Conservation (phyloP, 2,888 invertebrate species). For the Chaetoderma sp. region DNA sequence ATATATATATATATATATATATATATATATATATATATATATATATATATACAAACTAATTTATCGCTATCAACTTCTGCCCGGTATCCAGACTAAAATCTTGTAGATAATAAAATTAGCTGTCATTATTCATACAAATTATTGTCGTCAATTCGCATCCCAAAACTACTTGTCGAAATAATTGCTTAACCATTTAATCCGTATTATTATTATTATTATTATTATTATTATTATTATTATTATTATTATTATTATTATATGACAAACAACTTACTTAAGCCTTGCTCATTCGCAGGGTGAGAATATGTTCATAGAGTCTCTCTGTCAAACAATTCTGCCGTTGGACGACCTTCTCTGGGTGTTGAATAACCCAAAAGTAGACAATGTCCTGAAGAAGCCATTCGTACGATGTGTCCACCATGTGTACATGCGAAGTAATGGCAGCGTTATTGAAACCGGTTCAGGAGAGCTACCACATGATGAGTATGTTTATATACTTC, state of each 20-base stretch:
- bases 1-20: no score
- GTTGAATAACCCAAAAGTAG: constrained; percentile 62
- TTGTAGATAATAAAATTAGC: no score
- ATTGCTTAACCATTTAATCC: no score
- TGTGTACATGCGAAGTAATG: constrained; percentile 66
- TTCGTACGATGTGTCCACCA: constrained; percentile 67
- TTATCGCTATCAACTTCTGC: no score
- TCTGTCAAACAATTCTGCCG: constrained; percentile 67
- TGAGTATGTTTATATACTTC: constrained; percentile 50
- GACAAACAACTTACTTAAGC: no score
- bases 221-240: not conserved
- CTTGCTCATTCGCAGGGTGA: constrained; percentile 58
- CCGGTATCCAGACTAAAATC: no score
- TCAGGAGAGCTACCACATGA: constrained; percentile 67
- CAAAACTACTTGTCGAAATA: no score
- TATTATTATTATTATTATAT: not conserved
- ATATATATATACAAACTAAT: no score
- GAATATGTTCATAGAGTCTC: constrained; percentile 69
- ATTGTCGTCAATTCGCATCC: no score
- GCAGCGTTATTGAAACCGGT: constrained; percentile 57
- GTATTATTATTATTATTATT: not conserved
- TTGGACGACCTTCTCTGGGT: constrained; percentile 66
- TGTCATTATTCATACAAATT: no score
- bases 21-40: no score
- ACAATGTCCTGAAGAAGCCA: constrained; percentile 62